Conservation (phyloP, 1,140 invertebrate species). For the Parasteatoda tepidariorum region DNA sequence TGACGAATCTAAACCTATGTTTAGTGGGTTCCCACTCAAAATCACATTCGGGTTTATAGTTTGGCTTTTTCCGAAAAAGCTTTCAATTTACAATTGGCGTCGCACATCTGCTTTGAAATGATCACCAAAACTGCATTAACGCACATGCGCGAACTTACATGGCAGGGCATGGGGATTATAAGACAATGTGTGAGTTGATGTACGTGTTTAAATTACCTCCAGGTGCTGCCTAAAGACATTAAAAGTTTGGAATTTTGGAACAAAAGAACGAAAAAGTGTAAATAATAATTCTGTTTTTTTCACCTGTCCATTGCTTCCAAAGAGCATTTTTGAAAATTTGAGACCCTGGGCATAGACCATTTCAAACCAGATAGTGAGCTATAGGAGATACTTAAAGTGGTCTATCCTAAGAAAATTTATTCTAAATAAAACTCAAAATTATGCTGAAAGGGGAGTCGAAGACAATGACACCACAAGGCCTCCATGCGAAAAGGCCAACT, state of each 20-base stretch:
- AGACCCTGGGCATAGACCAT: too few relatives aligned
- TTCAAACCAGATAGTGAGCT: too few relatives aligned
- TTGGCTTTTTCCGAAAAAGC: neutral
- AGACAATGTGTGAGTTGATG: neutral
- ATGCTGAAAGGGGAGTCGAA: too few relatives aligned
- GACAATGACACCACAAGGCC: too few relatives aligned
- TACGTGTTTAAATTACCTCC: neutral
- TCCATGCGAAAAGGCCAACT: too few relatives aligned
- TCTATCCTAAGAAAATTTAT: too few relatives aligned
- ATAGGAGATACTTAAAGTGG: too few relatives aligned
- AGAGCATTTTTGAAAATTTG: too few relatives aligned
- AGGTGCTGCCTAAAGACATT: neutral
- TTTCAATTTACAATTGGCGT: neutral
- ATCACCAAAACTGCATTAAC: neutral
- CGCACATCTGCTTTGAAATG: neutral
- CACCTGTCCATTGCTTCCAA: too few relatives aligned
- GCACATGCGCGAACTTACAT: neutral
- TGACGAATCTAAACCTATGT: constrained; percentile 19
- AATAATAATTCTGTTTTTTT: too few relatives aligned
- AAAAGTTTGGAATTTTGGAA: neutral
- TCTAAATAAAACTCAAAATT: too few relatives aligned
- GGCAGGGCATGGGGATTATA: neutral
- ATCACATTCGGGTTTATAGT: neutral
- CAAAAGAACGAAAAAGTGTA: too few relatives aligned
- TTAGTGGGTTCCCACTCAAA: constrained; percentile 19